Evolutionary conservation across 2,797 vertebrate species (phyloP).

Genomic region (Kryptolebias ocellatus): DNA sequence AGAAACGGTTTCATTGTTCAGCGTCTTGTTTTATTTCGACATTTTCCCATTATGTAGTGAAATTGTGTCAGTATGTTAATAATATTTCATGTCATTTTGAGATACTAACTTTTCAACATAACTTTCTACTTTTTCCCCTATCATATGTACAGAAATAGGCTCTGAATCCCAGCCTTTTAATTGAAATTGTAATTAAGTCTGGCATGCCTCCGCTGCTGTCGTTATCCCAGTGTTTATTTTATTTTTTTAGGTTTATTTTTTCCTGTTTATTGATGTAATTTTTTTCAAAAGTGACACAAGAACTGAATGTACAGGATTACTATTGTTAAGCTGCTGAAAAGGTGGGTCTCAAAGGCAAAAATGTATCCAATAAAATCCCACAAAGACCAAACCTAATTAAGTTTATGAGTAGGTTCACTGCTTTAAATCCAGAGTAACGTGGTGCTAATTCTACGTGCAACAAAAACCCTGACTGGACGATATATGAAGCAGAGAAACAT

Average conservation of each 20-base stretch:
- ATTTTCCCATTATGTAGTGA: too few species aligned
- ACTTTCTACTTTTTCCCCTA: neutral
- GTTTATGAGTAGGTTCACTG: constrained; percentile 20
- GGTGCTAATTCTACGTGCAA: neutral
- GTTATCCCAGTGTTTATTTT: too few species aligned
- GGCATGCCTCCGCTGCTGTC: constrained; percentile 40
- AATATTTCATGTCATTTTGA: neutral
- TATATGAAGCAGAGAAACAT: neutral
- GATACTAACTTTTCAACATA: neutral
- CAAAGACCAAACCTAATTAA: constrained; percentile 28
- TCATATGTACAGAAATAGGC: neutral
- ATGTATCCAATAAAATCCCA: constrained; percentile 1
- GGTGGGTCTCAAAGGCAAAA: constrained; percentile 1
- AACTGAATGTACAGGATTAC: neutral
- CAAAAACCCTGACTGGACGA: constrained; percentile 6
- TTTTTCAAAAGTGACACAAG: neutral
- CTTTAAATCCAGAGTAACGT: constrained; percentile 26
- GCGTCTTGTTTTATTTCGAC: too few species aligned
- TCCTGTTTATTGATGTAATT: too few species aligned
- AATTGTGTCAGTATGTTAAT: neutral
- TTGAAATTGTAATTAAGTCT: constrained; percentile 42
- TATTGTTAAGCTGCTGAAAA: neutral
- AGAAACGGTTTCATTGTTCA: neutral
- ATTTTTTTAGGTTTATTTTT: too few species aligned
- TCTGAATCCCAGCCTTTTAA: constrained; percentile 38